These are phyloP conservation scores for Leucosticte australis DNA, from an alignment of 2,113 vertebrate genomes.

Conservation along the genomic window DNA sequence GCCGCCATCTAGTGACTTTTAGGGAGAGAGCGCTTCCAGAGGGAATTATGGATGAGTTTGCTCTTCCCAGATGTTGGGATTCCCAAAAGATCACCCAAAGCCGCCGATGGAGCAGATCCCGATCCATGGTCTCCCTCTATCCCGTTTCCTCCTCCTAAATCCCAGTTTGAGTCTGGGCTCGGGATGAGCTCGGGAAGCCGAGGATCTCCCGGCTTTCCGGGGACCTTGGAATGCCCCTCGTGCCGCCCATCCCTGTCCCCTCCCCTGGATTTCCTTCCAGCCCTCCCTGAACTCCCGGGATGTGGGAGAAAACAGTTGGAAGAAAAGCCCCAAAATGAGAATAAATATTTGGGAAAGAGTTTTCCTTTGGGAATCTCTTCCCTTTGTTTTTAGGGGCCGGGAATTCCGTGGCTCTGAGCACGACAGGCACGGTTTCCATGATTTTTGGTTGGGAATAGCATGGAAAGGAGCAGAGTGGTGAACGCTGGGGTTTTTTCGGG, in stretches of 20 bases:
- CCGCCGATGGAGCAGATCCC: background rate
- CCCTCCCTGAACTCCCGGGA: rapidly evolving
- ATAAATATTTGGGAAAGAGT: background rate
- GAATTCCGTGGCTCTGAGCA: background rate
- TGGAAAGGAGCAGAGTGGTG: background rate
- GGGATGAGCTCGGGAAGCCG: rapidly evolving
- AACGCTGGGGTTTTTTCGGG: background rate
- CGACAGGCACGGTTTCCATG: rapidly evolving
- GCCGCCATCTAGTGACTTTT: conserved; percentile 46
- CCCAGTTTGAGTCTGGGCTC: background rate
- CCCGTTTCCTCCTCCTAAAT: background rate
- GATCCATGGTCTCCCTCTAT: rapidly evolving
- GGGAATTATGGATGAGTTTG: rapidly evolving
- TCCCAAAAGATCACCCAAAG: background rate
- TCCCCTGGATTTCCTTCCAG: background rate
- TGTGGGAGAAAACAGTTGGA: background rate
- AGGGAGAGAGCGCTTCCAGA: background rate
- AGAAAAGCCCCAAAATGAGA: background rate
- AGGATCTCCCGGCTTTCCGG: background rate
- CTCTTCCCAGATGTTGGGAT: background rate
- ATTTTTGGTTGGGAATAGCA: background rate
- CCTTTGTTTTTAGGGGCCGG: background rate
- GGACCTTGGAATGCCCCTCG: background rate
- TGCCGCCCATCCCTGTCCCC: background rate
- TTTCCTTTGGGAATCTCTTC: background rate